phyloP scores from a whole-genome alignment of 2,888 invertebrate species.

The Agrilus mali region DNA sequence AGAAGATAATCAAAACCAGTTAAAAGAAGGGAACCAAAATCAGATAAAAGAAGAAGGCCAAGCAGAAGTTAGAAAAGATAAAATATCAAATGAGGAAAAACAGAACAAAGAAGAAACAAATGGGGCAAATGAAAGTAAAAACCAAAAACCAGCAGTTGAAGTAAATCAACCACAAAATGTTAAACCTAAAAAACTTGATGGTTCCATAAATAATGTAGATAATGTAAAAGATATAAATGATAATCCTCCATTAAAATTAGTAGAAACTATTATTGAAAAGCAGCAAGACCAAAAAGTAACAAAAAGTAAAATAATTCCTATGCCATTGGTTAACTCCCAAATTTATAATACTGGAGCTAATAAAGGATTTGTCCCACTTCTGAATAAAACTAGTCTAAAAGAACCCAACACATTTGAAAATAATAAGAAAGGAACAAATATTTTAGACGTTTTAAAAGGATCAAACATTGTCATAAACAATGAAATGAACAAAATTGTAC shows the following conservation, averaged over 20 bases:
- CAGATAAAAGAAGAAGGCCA: too few relatives aligned
- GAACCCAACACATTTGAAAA: too few relatives aligned
- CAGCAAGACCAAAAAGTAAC: background rate
- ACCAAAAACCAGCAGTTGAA: background rate
- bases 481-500: background rate
- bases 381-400: too few relatives aligned
- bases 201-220: background rate
- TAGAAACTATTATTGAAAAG: background rate
- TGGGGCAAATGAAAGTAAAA: too few relatives aligned
- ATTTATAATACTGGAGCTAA: too few relatives aligned
- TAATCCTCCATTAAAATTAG: background rate
- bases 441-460: constrained; percentile 1
- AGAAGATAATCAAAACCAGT: too few relatives aligned
- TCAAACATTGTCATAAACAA: background rate
- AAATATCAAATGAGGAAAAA: background rate
- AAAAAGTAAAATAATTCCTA: too few relatives aligned
- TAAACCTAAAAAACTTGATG: background rate
- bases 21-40: constrained; percentile 9
- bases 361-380: too few relatives aligned
- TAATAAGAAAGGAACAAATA: background rate
- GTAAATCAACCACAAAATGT: background rate
- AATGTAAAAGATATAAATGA: background rate
- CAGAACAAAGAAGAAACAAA: too few relatives aligned
- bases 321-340: too few relatives aligned
- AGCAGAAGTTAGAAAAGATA: constrained; percentile 1